A percentile compares a stretch with the other conserved stretches of the same genome.
Evolutionary conservation across 1,140 invertebrate species (phyloP).

Genomic region (Drosophila virilis): DNA sequence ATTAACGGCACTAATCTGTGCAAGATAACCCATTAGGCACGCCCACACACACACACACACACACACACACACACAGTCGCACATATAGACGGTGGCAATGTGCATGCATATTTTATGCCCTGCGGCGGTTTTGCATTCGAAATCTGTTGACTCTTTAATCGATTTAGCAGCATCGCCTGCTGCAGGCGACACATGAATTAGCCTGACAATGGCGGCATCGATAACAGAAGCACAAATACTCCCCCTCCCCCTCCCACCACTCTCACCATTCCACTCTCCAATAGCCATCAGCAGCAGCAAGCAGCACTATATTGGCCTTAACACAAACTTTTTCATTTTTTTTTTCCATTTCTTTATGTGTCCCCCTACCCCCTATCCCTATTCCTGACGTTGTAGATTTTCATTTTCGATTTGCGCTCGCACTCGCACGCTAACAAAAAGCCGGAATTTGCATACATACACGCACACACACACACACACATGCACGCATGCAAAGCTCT

Average conservation of each 20-base stretch:
- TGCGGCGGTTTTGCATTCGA: conserved; percentile 34
- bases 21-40: conserved; percentile 14
- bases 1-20: conserved; percentile 40
- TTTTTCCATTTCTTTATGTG: conserved; percentile 9
- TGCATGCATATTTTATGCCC: conserved; percentile 41
- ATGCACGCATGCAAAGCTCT: neutral
- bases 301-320: conserved; percentile 34
- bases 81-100: neutral
- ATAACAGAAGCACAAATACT: conserved; percentile 46
- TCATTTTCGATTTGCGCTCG: conserved; percentile 62
- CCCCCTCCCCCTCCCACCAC: neutral
- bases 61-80: neutral
- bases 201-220: conserved; percentile 65
- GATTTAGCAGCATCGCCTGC: conserved; percentile 67
- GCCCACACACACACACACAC: neutral
- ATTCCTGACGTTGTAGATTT: conserved; percentile 78
- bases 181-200: conserved; percentile 81
- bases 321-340: conserved; percentile 34
- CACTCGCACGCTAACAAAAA: conserved; percentile 19
- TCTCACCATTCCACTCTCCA: neutral
- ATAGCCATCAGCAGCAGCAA: neutral
- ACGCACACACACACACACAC: neutral
- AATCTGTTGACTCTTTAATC: conserved; percentile 75
- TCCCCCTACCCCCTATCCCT: no score
- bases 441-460: conserved; percentile 64